Base-by-base conservation (phyloP, 2,113 vertebrate genomes). In the Tichodroma muraria region DNA sequence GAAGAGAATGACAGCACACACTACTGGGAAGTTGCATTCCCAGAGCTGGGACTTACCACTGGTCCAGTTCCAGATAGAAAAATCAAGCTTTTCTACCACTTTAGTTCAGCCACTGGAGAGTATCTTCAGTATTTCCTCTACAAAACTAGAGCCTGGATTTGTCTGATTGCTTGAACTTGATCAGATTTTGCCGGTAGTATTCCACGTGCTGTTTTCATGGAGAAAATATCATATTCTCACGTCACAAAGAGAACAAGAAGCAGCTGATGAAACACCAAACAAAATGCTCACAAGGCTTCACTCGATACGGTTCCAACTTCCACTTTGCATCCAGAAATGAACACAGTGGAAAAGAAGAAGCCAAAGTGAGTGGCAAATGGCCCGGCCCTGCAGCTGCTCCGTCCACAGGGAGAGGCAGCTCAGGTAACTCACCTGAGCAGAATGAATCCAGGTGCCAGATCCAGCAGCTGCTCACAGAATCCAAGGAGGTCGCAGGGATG, bases 401-500 rank as follows among this genome's bases (percentile, higher is more conserved):
- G 1, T 6, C 37, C 44, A 4, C 22, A 64, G 21, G 0, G 23
- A 83, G 45, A 82, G 31, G 75, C 33, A 30, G 15, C 23, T 38
- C 47, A 31, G 60, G 64, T 25, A 63, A 77, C 82, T 80, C 72
- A 78, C 40, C 40, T 24, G 27, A 37, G 19, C 37, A 60, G 40
- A 47, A 37, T 0, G 4, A 73, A 61, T 13, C 38, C 4, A 2
- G 1, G 9, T 9, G 3, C 64, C 28, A 50, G 23, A 64, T 47
- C 45, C 72, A 44, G 61, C 0, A 15, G 31, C 15, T 20, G 11
- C 8, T 38, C 44, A 13, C 35, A 25, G 3, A 57, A 35, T 7
- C 47, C 68, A 31, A 10, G 18, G 1, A 28, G 6, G 0, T 5
- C 1, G 0, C 50, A 19, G 33, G 2, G 0, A n/a, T 9, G 42